Evolutionary conservation across 1,140 invertebrate species (phyloP), one percentile per base, ranked within the genome.

Genomic region (Pachyrhynchus sulphureomaculatus): DNA sequence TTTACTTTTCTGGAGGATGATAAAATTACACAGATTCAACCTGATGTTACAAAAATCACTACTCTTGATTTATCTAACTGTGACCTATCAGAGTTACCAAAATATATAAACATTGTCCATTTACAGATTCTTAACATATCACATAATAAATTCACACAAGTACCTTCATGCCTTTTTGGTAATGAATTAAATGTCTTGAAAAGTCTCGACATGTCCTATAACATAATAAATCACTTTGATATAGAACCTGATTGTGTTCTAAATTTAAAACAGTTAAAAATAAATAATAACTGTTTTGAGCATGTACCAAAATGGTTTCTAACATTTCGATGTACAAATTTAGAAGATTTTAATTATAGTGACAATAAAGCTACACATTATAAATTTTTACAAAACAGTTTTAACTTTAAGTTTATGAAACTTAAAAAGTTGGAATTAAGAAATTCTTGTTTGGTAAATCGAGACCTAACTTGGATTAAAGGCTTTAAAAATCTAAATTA

Each of bases 331-430:
- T 62, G 60, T 56, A 20, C 39, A 24, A 41, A 45, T 17, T 33
- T 62, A 34, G 52, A 56, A 21, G 29, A 56, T 29, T 37, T 62
- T 9, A 49, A 42, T 29, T 62, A 55, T 15, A 62, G 52, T 56
- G 20, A 42, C 9, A 62, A 62, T 33, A 4, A 24, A 17, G 52
- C 44, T 4, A 24, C 9, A 23, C 44, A 49, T 32, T 62, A 49
- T 15, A 51, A 49, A 33, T 62, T 55, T 44, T 9, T 52, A 29
- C 51, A 42, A 24, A 42, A 58, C 24, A 37, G 29, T 42, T 42
- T 21, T 12, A 51, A 59, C 15, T 37, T 48, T 12, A 29, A 23
- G n/a, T 21, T 33, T 6, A 42, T 34, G 34, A 49, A 44, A 6
- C 36, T 62, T 15, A 47, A 24, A 23, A 44, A 56, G n/a, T 42